Conservation (phyloP, 1,140 invertebrate species). For the Bombus soroeensis region DNA sequence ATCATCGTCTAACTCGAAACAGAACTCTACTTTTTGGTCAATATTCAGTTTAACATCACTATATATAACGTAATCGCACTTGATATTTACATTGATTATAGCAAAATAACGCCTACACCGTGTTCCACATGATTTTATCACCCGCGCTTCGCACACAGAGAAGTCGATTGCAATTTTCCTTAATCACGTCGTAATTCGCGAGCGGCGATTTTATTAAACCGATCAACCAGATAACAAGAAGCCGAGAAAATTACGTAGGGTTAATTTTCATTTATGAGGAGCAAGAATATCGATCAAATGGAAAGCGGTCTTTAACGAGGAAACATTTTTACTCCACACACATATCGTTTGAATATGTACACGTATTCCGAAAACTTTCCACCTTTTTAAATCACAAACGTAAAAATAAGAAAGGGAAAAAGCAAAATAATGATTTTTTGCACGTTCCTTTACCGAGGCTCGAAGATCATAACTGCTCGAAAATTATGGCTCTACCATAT, state of each 20-base stretch:
- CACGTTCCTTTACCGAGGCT: too few species aligned
- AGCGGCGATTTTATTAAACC: not conserved
- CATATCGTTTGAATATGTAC: too few species aligned
- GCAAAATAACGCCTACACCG: not conserved
- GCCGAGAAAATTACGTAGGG: constrained; percentile 62
- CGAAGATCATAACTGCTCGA: not conserved
- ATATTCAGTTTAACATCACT: not conserved
- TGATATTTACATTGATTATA: not conserved
- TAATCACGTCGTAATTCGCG: not conserved
- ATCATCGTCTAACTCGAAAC: not conserved
- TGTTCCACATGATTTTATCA: not conserved
- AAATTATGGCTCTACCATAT: not conserved
- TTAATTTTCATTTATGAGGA: constrained; percentile 9
- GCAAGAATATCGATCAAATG: constrained; percentile 5
- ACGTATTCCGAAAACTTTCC: not conserved
- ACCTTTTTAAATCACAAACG: not conserved
- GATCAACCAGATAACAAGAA: constrained; percentile 33
- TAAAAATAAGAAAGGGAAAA: not conserved
- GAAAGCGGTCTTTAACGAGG: constrained; percentile 5
- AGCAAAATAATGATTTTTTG: not conserved
- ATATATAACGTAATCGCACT: not conserved
- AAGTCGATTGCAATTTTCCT: not conserved
- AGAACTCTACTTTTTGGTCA: not conserved
- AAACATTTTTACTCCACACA: not conserved
- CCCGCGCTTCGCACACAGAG: too few species aligned